Conservation (phyloP, 2,113 vertebrate species). For the Kryptolebias marmoratus region DNA sequence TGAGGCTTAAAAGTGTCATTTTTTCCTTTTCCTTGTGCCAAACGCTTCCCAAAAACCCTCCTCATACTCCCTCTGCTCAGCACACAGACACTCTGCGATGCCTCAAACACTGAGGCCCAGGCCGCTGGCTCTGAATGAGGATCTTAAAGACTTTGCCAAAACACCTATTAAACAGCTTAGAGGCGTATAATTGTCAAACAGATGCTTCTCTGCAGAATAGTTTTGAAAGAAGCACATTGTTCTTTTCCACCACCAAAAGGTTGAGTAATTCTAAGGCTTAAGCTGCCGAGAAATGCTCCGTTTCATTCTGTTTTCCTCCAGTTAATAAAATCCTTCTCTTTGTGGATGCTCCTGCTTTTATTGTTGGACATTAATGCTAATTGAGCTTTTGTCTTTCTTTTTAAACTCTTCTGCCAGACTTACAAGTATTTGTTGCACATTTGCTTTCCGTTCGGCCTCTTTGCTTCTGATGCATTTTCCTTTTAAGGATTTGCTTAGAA, state of each 20-base stretch:
- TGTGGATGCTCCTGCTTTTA: constrained; percentile 62
- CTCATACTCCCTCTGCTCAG: constrained; percentile 36
- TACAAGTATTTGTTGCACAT: constrained; percentile 32
- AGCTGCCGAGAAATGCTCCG: constrained; percentile 55
- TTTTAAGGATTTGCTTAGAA: not conserved
- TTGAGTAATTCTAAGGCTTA: constrained; percentile 69
- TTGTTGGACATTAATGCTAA: constrained; percentile 64
- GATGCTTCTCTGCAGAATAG: constrained; percentile 60
- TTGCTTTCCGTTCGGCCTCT: constrained; percentile 4
- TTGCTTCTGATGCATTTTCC: not conserved
- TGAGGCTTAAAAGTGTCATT: constrained; percentile 59
- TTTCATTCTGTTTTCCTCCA: constrained; percentile 56
- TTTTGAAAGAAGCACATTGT: constrained; percentile 71
- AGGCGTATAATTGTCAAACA: constrained; percentile 62
- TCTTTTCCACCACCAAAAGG: constrained; percentile 63
- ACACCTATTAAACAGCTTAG: constrained; percentile 76
- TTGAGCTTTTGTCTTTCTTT: constrained; percentile 57
- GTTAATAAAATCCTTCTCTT: constrained; percentile 69
- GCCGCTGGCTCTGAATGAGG: constrained; percentile 55
- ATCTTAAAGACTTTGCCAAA: constrained; percentile 68
- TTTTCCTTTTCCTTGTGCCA: constrained; percentile 51
- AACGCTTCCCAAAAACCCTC: constrained; percentile 50
- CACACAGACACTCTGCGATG: constrained; percentile 37
- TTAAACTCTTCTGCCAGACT: constrained; percentile 25
- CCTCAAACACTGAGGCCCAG: constrained; percentile 46